These are phyloP conservation scores for Brachyistius frenatus DNA, from an alignment of 2,113 vertebrate species.

Conservation along the genomic window DNA sequence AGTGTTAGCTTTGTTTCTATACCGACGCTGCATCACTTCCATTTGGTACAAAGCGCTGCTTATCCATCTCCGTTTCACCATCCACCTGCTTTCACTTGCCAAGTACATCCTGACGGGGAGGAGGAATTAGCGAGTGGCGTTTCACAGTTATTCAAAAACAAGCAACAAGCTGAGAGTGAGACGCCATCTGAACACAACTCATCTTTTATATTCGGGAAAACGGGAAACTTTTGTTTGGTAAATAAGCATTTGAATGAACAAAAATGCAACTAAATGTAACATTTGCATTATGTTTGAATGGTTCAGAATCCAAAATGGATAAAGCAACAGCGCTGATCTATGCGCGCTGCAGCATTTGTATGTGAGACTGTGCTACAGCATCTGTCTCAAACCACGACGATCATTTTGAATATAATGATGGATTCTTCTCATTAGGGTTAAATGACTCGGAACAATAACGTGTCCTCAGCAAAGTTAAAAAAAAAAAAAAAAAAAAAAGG, in stretches of 20 bases:
- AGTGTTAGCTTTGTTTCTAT: slow-evolving; percentile 30
- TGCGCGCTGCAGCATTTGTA: not conserved
- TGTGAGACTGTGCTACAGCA: too few relatives aligned
- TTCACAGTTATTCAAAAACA: slow-evolving; percentile 43
- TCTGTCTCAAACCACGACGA: not conserved
- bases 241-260: not conserved
- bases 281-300: not conserved
- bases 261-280: too few relatives aligned
- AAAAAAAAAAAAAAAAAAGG: not conserved
- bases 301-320: not conserved
- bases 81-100: slow-evolving; percentile 28
- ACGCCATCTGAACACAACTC: not conserved
- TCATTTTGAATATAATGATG: not conserved
- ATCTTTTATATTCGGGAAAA: not conserved
- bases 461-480: not conserved
- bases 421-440: not conserved
- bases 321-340: not conserved
- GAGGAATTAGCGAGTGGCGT: slow-evolving; percentile 38
- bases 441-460: not conserved
- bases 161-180: not conserved
- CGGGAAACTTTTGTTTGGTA: not conserved
- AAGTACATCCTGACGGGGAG: slow-evolving; percentile 36
- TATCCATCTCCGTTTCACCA: slow-evolving; percentile 29
- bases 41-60: slow-evolving; percentile 27
- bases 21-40: slow-evolving; percentile 20